Percentiles rank a stretch among this genome's conserved stretches.
These are phyloP conservation scores for Platycercus adscitus DNA, from an alignment of 2,113 vertebrate species.

Conservation along the genomic window DNA sequence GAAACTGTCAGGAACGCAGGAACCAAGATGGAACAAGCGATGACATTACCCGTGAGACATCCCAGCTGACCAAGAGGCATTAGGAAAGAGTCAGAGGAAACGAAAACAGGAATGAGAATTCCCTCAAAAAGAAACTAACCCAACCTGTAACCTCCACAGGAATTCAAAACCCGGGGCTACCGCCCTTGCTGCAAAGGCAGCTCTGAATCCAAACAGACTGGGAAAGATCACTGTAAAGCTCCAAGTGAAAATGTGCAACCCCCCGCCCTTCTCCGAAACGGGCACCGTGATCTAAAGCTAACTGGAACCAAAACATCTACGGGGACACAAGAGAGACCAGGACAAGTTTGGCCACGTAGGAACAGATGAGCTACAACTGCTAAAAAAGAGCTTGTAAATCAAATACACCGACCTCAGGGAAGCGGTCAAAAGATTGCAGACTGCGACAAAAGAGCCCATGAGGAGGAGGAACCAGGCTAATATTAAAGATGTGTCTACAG, in stretches of 20 bases:
- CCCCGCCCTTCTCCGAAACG: accelerated
- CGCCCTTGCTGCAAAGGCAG: neutral
- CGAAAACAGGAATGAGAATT: neutral
- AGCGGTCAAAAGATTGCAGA: neutral
- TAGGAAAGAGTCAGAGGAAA: neutral
- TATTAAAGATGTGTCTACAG: neutral
- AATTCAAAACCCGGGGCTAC: neutral
- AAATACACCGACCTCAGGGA: neutral
- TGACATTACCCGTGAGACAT: neutral
- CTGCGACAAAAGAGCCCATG: neutral
- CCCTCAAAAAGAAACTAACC: neutral
- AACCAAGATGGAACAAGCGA: accelerated
- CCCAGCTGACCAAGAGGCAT: neutral
- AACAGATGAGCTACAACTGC: neutral
- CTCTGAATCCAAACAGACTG: neutral
- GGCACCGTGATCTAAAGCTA: neutral
- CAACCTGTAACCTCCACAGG: neutral
- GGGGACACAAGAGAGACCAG: accelerated
- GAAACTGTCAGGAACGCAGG: neutral
- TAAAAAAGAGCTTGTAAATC: neutral
- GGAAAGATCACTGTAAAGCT: neutral
- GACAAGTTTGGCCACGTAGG: neutral
- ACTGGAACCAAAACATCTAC: neutral
- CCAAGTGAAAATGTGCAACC: neutral
- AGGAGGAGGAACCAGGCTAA: neutral